These are phyloP conservation scores for Enteromius treurensis DNA, from an alignment of 2,797 vertebrate genomes.

Conservation along the genomic window DNA sequence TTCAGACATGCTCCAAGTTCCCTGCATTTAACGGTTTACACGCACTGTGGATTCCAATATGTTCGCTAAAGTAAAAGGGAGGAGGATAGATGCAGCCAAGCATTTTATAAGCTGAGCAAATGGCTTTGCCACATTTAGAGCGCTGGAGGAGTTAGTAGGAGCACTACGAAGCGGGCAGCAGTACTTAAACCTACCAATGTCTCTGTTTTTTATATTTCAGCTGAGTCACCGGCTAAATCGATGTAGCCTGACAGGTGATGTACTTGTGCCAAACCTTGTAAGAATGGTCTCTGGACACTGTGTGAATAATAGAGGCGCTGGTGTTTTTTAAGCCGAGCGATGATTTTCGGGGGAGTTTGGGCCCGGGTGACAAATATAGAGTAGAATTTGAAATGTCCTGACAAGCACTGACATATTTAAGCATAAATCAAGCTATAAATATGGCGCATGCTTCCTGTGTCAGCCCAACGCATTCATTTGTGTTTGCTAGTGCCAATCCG, in stretches of 20 bases:
- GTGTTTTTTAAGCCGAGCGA: conserved; percentile 1
- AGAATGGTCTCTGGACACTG: conserved; percentile 36
- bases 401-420: background rate
- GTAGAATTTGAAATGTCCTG: conserved; percentile 13
- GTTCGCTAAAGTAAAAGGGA: conserved; percentile 47
- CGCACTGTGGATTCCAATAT: conserved; percentile 58
- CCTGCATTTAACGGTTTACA: conserved; percentile 64
- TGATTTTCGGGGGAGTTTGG: conserved; percentile 14
- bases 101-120: conserved; percentile 64
- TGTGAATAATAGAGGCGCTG: conserved; percentile 48
- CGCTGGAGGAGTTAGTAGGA: conserved; percentile 11
- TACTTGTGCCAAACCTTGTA: conserved; percentile 44
- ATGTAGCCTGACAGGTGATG: conserved; percentile 62
- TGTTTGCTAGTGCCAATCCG: background rate
- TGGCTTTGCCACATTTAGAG: conserved; percentile 56
- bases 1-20: conserved; percentile 52
- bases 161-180: conserved; percentile 49
- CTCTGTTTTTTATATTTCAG: conserved; percentile 51
- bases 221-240: conserved; percentile 62
- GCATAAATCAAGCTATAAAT: conserved; percentile 31
- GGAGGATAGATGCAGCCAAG: conserved; percentile 59
- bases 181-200: conserved; percentile 53
- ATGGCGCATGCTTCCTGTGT: background rate
- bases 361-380: background rate
- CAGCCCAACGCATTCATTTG: background rate